Percentiles rank a stretch among this genome's conserved stretches.
These are phyloP conservation scores for Cosmopolites sordidus DNA, from an alignment of 2,888 invertebrate genomes.

Conservation along the genomic window DNA sequence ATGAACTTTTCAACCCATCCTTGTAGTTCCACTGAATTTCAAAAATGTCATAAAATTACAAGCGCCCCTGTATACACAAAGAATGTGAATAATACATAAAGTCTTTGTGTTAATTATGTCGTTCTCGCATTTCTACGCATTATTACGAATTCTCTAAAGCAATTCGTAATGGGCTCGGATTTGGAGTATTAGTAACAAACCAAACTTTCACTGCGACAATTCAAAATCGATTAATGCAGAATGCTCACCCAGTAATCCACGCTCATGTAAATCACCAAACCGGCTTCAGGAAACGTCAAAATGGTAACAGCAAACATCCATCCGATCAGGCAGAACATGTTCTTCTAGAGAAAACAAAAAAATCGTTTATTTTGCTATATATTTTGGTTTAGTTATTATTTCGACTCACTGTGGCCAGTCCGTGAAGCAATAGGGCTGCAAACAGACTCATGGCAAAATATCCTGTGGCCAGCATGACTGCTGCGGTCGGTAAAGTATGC, in stretches of 20 bases:
- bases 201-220: too few relatives aligned
- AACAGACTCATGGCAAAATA: constrained; percentile 52
- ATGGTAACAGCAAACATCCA: constrained; percentile 53
- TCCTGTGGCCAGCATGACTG: constrained; percentile 51
- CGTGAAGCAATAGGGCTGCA: constrained; percentile 51
- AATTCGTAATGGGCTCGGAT: too few relatives aligned
- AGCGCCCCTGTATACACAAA: too few relatives aligned
- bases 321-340: constrained; percentile 49
- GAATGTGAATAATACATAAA: too few relatives aligned
- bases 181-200: too few relatives aligned
- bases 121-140: too few relatives aligned
- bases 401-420: constrained; percentile 51
- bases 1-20: too few relatives aligned
- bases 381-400: neutral
- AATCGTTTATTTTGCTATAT: neutral
- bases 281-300: constrained; percentile 54
- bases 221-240: too few relatives aligned
- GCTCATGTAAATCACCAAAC: constrained; percentile 55
- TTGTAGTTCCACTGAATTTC: too few relatives aligned
- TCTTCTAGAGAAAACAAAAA: constrained; percentile 48
- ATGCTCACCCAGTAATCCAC: constrained; percentile 54
- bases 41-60: too few relatives aligned
- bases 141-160: too few relatives aligned
- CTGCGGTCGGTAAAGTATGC: constrained; percentile 49
- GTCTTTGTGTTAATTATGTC: too few relatives aligned